Base-by-base conservation (phyloP, 2,113 vertebrate genomes). In the Neogobius melanostomus region DNA sequence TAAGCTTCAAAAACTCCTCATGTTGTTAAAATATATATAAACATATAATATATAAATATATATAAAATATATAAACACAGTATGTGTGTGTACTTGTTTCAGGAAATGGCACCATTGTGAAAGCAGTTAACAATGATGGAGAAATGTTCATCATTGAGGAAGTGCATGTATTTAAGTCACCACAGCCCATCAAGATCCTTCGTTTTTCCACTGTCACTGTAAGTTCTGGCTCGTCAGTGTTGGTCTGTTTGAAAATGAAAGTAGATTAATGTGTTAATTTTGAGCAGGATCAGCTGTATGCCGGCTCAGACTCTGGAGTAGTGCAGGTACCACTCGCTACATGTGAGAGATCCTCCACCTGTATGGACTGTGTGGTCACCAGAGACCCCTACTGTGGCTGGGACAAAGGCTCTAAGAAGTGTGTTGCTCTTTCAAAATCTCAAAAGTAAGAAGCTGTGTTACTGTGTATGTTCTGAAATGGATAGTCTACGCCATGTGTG, bases 91-190 rank as follows among this genome's bases (percentile, higher is more conserved):
- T 8, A 56, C 21, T 56, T 3, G 28, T 6, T 63, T 15, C 42
- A 95, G 95, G 90, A 71, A 74, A 85, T 4, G 94, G 95, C 45
- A 93, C 90, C 47, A 65, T 96, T 60, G 85, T 95, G 75, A 94
- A 95, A 87, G 93, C 92, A 12, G 83, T 94, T 42, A 92, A 81
- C 71, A 92, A 90, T 4, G 68, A 81, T 0, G 89, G 87, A 49
- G 89, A 94, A 59, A 92, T 90, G 86, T 89, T 94, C 82, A 92
- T 93, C 76, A 89, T 94, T 52, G 94, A 95, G 68, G 93, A 94
- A 88, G 76, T 93, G 14, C 90, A 93, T 60, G 81, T 95, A 48
- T 94, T 95, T 66, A 48, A 72, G 2, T 4, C 82, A 0, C 67
- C 68, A 0, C 83, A 87, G 51, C 84, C 92, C 2, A 78, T 94